Base-by-base conservation (phyloP, 1,140 invertebrate genomes). In the Drosophila nigromelanica region DNA sequence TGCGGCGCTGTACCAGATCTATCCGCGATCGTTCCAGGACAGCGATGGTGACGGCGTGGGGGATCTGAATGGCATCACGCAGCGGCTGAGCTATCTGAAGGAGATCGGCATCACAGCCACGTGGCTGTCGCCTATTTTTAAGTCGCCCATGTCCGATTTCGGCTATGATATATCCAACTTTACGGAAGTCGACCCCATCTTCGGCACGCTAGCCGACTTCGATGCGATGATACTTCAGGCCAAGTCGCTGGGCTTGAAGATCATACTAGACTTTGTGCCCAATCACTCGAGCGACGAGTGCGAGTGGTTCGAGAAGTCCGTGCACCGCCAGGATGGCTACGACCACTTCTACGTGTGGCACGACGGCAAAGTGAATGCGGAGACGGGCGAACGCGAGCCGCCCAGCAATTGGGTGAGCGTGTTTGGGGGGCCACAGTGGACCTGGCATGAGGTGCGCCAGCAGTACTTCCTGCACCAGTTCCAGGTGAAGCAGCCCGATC, bases 11-110 rank as follows among this genome's bases (percentile, higher is more conserved):
- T 97, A 97, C 86, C 96, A 97, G 90, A 94, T 97, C 45, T 96
- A 97, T 85, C 95, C 95, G 0, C 92, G 95, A 51, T 96, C 96
- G 1, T 97, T 97, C 91, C 94, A 95, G 75, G 97, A 98, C 89
- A 94, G 94, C 50, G 92, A 96, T 82, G 95, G 94, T 5, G 95
- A 97, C 89, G 96, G 97, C 5, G 92, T 96, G 27, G 96, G 96
- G 1, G 96, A 97, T 92, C 89, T 97, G 12, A 92, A 93, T 77
- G 93, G 93, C 50, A 93, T 94, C 8, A 93, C 93, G 1, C 80
- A 78, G 24, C 93, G 92, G 12, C 71, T 94, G 58, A 78, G 92
- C 35, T 93, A 94, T 76, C 78, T 94, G 3, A 93, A 93, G 76
- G 93, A 94, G 69, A 76, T 94, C 24, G 93, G 93, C 30, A 89